A percentile compares a stretch with the other conserved stretches of the same genome.
phyloP scores from a whole-genome alignment of 2,797 vertebrate species.

The Leptoclinus maculatus region DNA sequence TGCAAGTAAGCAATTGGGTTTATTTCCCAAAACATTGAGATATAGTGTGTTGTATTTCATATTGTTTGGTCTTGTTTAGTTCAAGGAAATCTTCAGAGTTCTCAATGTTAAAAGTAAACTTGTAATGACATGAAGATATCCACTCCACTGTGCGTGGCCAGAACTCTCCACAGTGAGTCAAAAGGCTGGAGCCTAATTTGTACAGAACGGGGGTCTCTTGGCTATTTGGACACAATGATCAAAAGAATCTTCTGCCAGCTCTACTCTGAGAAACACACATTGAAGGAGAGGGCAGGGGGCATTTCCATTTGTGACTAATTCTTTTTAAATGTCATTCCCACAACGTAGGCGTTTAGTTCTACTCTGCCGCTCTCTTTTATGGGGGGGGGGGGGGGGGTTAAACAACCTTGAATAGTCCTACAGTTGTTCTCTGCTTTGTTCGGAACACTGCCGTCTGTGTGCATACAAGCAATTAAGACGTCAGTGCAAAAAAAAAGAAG shows the following conservation, averaged over 20 bases:
- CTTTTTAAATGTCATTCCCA: constrained; percentile 35
- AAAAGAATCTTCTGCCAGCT: constrained; percentile 4
- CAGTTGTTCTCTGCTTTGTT: constrained; percentile 36
- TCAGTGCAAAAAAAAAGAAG: not conserved
- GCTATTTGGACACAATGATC: constrained; percentile 25
- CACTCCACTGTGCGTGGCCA: not conserved
- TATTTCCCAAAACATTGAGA: not conserved
- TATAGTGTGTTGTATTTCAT: no score
- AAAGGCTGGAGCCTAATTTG: constrained; percentile 15
- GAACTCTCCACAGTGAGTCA: not conserved
- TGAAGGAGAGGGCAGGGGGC: not conserved
- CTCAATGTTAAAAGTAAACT: not conserved
- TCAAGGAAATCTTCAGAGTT: not conserved
- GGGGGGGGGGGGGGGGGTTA: constrained; percentile 30
- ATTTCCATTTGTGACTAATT: constrained; percentile 39
- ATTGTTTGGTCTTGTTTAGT: no score
- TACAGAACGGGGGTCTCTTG: constrained; percentile 14
- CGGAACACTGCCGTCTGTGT: constrained; percentile 19
- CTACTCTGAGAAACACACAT: not conserved
- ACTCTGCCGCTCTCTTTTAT: constrained; percentile 30
- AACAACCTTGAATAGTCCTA: constrained; percentile 58
- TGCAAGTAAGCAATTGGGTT: not conserved
- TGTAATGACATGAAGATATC: not conserved
- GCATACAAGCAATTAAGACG: constrained; percentile 66
- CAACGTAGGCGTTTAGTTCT: constrained; percentile 5